Evolutionary conservation across 2,888 invertebrate species (phyloP), one percentile per base, ranked within the genome.

Genomic region (Ectobius pallidus): DNA sequence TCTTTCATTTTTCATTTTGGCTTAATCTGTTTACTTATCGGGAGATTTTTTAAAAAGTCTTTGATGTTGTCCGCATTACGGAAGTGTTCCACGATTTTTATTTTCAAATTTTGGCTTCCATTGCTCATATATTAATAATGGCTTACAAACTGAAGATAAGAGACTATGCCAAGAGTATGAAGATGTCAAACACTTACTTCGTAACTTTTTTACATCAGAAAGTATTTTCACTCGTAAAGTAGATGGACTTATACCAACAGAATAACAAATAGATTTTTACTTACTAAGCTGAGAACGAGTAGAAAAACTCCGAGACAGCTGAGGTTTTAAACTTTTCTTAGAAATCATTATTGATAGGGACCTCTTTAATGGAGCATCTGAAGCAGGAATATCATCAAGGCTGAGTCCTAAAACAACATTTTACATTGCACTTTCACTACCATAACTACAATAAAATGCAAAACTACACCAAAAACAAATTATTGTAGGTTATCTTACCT

Each of bases 291-390:
- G 22, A 18, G 62, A 32, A 70, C 74, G 65, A 30, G 65, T 63
- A 18, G 75, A 71, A 58, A 42, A 62, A 4, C 70, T 69, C 39
- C 76, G 63, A 27, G 61, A 65, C 18, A 75, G 55, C 44, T 69
- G 71, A 69, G 76, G 76, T 25, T 70, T 73, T 42, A 76, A 71
- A 74, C 76, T 76, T 49, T 75, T 73, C 71, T 75, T 76, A 63
- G 73, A 70, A 49, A 75, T 75, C 75, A 76, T 76, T 55, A 75
- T 74, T 27, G 76, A 76, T 44, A 76, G 58, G 22, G 76, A 76
- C 18, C 76, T 58, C 73, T 76, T 76, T 49, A 76, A 69, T 34
- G 73, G 76, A 34, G 67, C 70, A 69, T 72, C 73, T 61, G 55
- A 16, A 69, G 70, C 30, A 69, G 71, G 69, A 46, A 71, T 52